These are phyloP conservation scores for Otis tarda DNA, from an alignment of 2,113 vertebrate species.

Conservation along the genomic window DNA sequence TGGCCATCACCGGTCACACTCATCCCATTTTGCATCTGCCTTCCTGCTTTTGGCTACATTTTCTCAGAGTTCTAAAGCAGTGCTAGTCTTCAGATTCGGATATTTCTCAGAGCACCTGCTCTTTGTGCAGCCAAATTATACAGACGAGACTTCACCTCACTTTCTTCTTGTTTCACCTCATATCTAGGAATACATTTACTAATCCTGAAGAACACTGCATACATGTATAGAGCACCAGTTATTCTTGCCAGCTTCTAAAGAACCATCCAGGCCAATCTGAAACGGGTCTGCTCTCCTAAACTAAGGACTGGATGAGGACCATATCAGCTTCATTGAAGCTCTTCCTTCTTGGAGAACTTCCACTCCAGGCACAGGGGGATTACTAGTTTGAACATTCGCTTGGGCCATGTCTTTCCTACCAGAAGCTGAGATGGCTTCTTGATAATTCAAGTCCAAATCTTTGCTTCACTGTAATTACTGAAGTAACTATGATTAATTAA, in stretches of 20 bases:
- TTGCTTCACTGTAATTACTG: neutral
- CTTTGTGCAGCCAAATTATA: neutral
- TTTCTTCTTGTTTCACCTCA: neutral
- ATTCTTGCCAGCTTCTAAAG: neutral
- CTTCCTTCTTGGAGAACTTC: neutral
- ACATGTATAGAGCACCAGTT: neutral
- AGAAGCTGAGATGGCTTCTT: neutral
- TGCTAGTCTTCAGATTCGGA: no score
- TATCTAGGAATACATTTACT: neutral
- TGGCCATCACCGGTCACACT: no score
- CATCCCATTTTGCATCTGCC: neutral
- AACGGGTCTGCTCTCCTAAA: neutral
- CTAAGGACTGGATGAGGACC: neutral
- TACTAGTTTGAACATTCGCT: neutral
- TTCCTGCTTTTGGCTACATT: neutral
- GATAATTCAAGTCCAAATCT: neutral
- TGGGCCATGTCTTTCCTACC: neutral
- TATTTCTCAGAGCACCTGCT: neutral
- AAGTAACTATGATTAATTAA: neutral
- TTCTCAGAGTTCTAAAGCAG: neutral
- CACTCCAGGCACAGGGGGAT: rapidly evolving
- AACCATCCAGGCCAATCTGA: neutral
- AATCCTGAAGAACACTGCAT: neutral
- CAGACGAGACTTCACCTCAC: neutral
- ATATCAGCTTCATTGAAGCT: neutral